Evolutionary conservation across 2,888 invertebrate genomes (phyloP).

Genomic region (Sabatieria punctata): DNA sequence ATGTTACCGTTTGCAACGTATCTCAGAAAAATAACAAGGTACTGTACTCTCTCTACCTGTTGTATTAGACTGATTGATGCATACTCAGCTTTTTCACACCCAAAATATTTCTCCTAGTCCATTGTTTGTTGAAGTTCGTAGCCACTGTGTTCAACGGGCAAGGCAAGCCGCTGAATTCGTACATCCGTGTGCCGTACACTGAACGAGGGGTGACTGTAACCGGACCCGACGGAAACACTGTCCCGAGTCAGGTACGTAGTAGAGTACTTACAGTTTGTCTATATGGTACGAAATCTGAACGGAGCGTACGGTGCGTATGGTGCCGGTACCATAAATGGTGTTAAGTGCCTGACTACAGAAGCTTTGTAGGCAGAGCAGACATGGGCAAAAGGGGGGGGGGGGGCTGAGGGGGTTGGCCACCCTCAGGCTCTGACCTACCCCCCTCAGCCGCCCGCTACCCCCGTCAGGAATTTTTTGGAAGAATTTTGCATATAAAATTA

Average conservation of each 20-base stretch:
- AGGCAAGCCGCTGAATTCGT: constrained; percentile 7
- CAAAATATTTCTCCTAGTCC: not conserved
- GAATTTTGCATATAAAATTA: no score
- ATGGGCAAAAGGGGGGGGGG: no score
- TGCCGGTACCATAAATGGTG: no score
- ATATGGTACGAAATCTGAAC: not conserved
- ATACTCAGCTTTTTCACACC: not conserved
- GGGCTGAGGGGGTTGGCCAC: no score
- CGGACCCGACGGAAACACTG: constrained; percentile 8
- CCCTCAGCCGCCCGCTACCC: no score
- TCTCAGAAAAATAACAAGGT: constrained; percentile 4
- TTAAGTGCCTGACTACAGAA: no score
- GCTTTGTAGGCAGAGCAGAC: no score
- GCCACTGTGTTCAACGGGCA: constrained; percentile 22
- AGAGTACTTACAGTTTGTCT: not conserved
- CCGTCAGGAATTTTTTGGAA: no score
- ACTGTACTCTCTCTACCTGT: not conserved
- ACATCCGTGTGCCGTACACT: constrained; percentile 18
- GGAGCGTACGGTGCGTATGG: no score
- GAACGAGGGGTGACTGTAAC: constrained; percentile 12
- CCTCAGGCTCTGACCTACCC: no score
- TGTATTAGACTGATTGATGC: not conserved
- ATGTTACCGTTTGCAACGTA: constrained; percentile 22
- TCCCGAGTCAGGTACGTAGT: constrained; percentile 12
- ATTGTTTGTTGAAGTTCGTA: constrained; percentile 10